Percentiles rank a stretch among this genome's conserved stretches.
Evolutionary conservation across 2,888 invertebrate genomes (phyloP).

Genomic region (Helleia helle): DNA sequence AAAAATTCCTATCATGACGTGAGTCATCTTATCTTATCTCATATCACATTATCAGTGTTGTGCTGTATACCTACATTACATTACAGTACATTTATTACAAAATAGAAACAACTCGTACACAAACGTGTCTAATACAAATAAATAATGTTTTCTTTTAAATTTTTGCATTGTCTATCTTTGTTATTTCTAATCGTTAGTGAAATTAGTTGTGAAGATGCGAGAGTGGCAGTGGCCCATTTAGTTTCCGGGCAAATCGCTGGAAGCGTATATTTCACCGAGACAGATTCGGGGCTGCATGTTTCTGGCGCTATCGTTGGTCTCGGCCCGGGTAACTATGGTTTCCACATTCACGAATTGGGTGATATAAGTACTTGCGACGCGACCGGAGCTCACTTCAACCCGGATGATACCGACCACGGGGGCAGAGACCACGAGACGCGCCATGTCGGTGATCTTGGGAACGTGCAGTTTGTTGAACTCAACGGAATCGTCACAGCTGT

Average conservation of each 20-base stretch:
- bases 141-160: neutral
- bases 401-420: constrained; percentile 76
- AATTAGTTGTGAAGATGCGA: constrained; percentile 12
- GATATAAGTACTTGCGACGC: constrained; percentile 68
- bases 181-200: neutral
- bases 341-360: constrained; percentile 77
- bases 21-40: too few relatives aligned
- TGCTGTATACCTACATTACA: too few relatives aligned
- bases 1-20: too few relatives aligned
- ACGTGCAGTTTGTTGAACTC: constrained; percentile 37
- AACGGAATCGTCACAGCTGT: constrained; percentile 37
- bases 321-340: constrained; percentile 70
- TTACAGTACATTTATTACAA: neutral
- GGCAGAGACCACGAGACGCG: constrained; percentile 71
- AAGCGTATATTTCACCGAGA: constrained; percentile 56
- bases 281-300: constrained; percentile 54
- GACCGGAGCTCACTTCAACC: constrained; percentile 80
- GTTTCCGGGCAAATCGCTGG: constrained; percentile 32
- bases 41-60: too few relatives aligned
- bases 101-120: neutral
- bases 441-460: constrained; percentile 85
- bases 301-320: constrained; percentile 69
- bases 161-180: neutral
- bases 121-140: constrained; percentile 1
- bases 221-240: constrained; percentile 40